Evolutionary conservation across 2,888 invertebrate genomes (phyloP).

Genomic region (Horisme vitalbata): DNA sequence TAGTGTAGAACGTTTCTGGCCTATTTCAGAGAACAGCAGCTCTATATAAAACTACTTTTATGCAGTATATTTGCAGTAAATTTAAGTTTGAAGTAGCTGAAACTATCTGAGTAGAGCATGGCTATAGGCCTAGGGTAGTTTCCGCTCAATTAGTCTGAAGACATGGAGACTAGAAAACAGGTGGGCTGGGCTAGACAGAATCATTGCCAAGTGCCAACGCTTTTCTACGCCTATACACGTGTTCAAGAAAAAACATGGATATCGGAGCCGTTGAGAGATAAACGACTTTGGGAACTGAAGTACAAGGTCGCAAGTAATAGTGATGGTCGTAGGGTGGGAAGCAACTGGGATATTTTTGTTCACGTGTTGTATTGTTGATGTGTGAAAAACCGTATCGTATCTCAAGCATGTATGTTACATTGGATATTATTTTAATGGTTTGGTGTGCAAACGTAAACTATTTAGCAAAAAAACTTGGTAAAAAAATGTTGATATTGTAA

Average conservation of each 20-base stretch:
- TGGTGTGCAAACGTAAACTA: too few species aligned
- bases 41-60: too few species aligned
- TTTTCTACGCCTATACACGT: constrained; percentile 15
- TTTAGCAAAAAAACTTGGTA: too few species aligned
- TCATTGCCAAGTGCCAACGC: constrained; percentile 24
- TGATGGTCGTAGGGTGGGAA: constrained; percentile 3
- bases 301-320: constrained; percentile 17
- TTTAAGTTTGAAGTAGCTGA: neutral
- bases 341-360: neutral
- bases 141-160: constrained; percentile 5
- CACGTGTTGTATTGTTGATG: neutral
- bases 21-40: too few species aligned
- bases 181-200: constrained; percentile 19
- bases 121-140: too few species aligned
- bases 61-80: neutral
- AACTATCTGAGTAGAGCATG: too few species aligned
- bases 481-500: too few species aligned
- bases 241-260: constrained; percentile 7
- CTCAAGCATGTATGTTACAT: too few species aligned
- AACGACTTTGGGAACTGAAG: constrained; percentile 17
- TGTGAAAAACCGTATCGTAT: neutral
- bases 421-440: too few species aligned
- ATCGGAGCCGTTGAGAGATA: constrained; percentile 14
- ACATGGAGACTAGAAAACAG: constrained; percentile 15
- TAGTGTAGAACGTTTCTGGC: too few species aligned